phyloP scores from a whole-genome alignment of 2,113 vertebrate species.

The Anser brachyrhynchus region DNA sequence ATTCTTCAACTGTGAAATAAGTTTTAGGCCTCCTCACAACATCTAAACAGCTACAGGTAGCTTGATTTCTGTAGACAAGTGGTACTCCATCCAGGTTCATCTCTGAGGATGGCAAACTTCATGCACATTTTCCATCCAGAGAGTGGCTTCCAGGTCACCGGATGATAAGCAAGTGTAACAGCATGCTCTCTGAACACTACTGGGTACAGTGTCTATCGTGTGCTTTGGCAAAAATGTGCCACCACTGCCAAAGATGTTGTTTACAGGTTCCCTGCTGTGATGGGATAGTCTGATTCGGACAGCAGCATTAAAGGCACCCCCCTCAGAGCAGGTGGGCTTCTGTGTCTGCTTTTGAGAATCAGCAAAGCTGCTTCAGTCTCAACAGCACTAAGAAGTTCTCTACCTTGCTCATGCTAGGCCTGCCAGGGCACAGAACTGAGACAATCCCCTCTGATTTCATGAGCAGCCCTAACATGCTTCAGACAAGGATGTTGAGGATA shows the following conservation, averaged over 20 bases:
- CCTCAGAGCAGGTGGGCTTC: neutral
- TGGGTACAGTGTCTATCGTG: neutral
- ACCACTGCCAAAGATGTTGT: neutral
- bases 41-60: neutral
- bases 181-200: neutral
- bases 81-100: neutral
- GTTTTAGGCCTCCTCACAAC: neutral
- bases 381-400: neutral
- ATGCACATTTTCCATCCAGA: neutral
- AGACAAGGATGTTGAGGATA: neutral
- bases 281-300: neutral
- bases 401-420: rapidly evolving
- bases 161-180: neutral
- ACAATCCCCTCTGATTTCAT: rapidly evolving
- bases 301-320: neutral
- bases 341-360: neutral
- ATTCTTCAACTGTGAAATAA: neutral
- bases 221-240: neutral
- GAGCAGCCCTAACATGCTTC: rapidly evolving
- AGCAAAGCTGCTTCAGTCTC: neutral
- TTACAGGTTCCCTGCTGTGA: neutral
- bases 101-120: neutral
- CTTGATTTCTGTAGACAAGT: neutral
- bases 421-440: neutral
- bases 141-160: neutral